Evolutionary conservation across 1,140 invertebrate species (phyloP).

Genomic region (Drosophila lini): DNA sequence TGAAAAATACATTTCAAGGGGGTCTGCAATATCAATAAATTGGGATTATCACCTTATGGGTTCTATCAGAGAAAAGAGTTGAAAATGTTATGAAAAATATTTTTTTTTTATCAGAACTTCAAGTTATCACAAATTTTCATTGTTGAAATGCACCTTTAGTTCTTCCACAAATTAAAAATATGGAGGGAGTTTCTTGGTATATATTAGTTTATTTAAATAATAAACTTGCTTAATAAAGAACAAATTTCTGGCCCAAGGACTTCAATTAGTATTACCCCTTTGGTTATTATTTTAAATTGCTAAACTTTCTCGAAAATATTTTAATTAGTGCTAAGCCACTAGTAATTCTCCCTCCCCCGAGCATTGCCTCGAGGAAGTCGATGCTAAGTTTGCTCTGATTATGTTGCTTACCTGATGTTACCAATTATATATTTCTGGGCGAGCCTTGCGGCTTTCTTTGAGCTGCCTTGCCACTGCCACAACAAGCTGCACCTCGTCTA

Average conservation of each 20-base stretch:
- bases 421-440: constrained; percentile 23
- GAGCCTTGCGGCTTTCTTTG: constrained; percentile 29
- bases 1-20: neutral
- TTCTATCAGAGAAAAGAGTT: neutral
- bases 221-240: neutral
- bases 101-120: no score
- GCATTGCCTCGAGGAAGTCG: neutral
- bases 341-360: neutral
- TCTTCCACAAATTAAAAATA: neutral
- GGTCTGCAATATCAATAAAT: constrained; percentile 6
- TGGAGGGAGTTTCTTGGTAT: neutral
- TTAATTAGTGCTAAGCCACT: neutral
- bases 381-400: neutral
- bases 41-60: neutral
- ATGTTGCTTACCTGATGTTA: constrained; percentile 33
- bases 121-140: neutral
- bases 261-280: neutral
- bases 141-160: neutral
- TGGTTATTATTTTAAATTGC: neutral
- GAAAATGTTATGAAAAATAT: neutral
- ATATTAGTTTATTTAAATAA: neutral
- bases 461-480: constrained; percentile 27
- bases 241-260: no score
- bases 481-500: constrained; percentile 23
- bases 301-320: neutral